Percentiles rank a stretch among this genome's conserved stretches.
phyloP scores from a whole-genome alignment of 2,113 vertebrate genomes.

The Pedetes capensis region DNA sequence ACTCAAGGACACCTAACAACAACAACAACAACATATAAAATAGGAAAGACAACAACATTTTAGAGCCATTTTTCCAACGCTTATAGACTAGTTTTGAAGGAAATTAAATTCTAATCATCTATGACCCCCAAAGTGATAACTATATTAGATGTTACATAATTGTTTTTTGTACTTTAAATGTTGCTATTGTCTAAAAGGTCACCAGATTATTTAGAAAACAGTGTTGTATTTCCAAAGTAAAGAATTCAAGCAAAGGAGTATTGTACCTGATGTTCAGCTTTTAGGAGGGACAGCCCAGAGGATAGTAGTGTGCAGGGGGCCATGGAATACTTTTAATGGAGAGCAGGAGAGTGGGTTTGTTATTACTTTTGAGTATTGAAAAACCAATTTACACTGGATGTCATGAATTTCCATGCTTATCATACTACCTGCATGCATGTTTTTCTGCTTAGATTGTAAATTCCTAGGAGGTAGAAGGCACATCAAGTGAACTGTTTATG shows the following conservation, averaged over 20 bases:
- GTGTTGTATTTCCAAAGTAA: not conserved
- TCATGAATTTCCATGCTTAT: not conserved
- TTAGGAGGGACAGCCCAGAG: not conserved
- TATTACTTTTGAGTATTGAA: not conserved
- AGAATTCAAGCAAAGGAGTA: not conserved
- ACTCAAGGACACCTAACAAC: no score
- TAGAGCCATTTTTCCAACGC: not conserved
- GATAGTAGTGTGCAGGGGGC: accelerated
- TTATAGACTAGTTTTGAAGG: not conserved
- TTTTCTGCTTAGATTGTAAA: not conserved
- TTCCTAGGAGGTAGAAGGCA: not conserved
- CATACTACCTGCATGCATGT: not conserved
- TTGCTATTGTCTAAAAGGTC: not conserved
- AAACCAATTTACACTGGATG: not conserved
- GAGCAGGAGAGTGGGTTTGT: not conserved
- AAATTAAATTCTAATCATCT: not conserved
- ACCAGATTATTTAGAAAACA: not conserved
- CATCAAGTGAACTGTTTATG: not conserved
- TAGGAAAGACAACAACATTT: not conserved
- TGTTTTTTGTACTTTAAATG: not conserved
- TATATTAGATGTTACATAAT: not conserved
- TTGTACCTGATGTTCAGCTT: not conserved
- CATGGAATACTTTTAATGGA: not conserved
- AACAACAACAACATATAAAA: no score
- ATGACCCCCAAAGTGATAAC: not conserved